Conservation (phyloP, 2,888 invertebrate species). For the Isotomurus palustris region DNA sequence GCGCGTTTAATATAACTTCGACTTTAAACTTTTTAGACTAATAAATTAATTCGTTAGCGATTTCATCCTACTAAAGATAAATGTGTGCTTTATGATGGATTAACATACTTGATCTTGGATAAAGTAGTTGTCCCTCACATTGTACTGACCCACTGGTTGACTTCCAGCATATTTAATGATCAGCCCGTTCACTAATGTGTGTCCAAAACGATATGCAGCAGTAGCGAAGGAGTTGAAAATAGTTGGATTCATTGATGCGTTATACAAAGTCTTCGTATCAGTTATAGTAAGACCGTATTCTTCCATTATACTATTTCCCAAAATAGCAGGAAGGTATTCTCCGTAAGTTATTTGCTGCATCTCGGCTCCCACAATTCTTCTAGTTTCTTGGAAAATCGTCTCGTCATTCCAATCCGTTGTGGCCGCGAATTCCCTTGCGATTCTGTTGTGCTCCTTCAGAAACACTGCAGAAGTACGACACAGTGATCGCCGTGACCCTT, state of each 20-base stretch:
- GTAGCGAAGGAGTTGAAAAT: constrained; percentile 39
- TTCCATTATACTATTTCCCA: constrained; percentile 25
- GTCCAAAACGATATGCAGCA: constrained; percentile 42
- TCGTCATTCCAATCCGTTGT: constrained; percentile 32
- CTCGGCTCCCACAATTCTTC: constrained; percentile 25
- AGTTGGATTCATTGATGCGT: constrained; percentile 19
- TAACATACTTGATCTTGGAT: constrained; percentile 19
- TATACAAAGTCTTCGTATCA: constrained; percentile 11
- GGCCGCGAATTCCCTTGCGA: constrained; percentile 25
- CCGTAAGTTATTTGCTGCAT: constrained; percentile 35
- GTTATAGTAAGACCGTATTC: background rate
- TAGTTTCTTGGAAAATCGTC: constrained; percentile 39
- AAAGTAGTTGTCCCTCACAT: constrained; percentile 25
- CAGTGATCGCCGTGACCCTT: constrained; percentile 10
- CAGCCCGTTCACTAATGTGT: constrained; percentile 34
- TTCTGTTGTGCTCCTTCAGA: constrained; percentile 42
- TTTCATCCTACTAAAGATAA: too few relatives aligned
- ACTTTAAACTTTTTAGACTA: too few relatives aligned
- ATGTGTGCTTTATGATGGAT: too few relatives aligned
- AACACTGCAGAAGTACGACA: constrained; percentile 24
- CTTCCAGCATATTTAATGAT: constrained; percentile 13
- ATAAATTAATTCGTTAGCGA: too few relatives aligned
- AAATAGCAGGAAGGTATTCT: constrained; percentile 36
- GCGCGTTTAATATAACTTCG: too few relatives aligned
- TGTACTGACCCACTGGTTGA: background rate